Evolutionary conservation across 2,797 vertebrate genomes (phyloP), one percentile per base, ranked within the genome.

Genomic region (Pangasius larnaudii): DNA sequence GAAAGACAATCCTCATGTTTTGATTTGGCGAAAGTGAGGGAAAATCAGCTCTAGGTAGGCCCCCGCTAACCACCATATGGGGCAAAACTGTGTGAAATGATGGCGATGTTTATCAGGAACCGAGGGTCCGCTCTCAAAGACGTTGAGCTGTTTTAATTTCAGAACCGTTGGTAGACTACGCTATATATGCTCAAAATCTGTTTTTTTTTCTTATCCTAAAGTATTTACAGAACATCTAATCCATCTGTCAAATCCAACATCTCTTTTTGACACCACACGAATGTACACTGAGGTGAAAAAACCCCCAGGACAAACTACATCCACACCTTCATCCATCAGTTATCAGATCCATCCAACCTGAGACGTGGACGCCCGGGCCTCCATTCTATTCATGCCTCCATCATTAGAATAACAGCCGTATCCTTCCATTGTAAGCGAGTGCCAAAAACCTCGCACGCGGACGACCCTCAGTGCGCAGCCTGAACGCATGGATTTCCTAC

Each of bases 1-100:
- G 91, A 92, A 92, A 92, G 89, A 67, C 90, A 87, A 92, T 90
- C 84, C 89, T 67, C 0, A 2, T 92, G 91, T 92, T 92, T 92
- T 90, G 88, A 90, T 92, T 88, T 88, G 84, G 89, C 42, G 84
- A 80, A 90, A 90, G 89, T 92, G 90, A 91, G 86, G 89, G 83
- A 91, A 91, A 89, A 89, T 85, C 83, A 65, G 90, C 88, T 90
- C 89, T 90, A 91, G 84, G 90, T 89, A 90, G 86, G 74, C 59
- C 85, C 82, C 80, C 5, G 65, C 82, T 83, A 86, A 86, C 81
- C 85, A 84, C 82, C 82, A 81, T 87, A 89, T 89, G 88, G 86
- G 75, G 88, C 82, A 81, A 85, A 87, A 81, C 46, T 87, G 86
- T 89, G 79, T 85, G 74, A 89, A 89, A 87, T 81, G 83, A 85